Evolutionary conservation across 1,140 invertebrate species (phyloP), one percentile per base, ranked within the genome.

Genomic region (Drosophila virilis): DNA sequence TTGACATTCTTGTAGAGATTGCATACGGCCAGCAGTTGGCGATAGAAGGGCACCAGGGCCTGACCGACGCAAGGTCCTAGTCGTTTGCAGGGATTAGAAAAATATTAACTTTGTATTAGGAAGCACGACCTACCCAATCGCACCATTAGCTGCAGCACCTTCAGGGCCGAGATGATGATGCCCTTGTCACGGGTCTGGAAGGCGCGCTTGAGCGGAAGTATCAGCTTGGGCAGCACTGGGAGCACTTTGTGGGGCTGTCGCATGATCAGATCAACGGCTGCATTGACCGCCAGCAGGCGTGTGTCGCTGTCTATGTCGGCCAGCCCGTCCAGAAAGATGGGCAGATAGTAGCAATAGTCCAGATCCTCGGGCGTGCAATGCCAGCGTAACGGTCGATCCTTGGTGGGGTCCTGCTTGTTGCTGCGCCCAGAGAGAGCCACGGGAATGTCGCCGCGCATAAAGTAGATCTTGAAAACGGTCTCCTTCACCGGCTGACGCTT

Each of bases 341-440:
- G 98, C 12, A 99, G 93, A 90, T 98, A 99, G 91, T 98, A 97
- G 86, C 97, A 96, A 91, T 97, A 98, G 92, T 99, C 98, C 32
- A 99, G 92, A 74, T 97, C 96, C 62, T 97, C 78, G 6, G 91
- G 91, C 0, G 60, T 70, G 65, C 91, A 90, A 42, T 77, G 74
- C 91, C 91, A 92, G 58, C 85, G 89, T 37, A 91, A 46, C 0
- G 79, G 77, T 32, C 78, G 78, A 42, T 88, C 78, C 71, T 80
- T 80, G 46, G 76, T 85, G 0, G 86, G 86, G 40, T 88, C 79
- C 61, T 90, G 75, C 33, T 86, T 90, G 54, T 61, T 78, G 59
- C 74, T 75, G 17, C 76, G 52, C 5, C 78, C 81, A 2, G 77
- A 62, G 15, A 79, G 62, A 0, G 73, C 80, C 3, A 90, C 88